Evolutionary conservation across 2,113 vertebrate genomes (phyloP).

Genomic region (Solenodon paradoxus): DNA sequence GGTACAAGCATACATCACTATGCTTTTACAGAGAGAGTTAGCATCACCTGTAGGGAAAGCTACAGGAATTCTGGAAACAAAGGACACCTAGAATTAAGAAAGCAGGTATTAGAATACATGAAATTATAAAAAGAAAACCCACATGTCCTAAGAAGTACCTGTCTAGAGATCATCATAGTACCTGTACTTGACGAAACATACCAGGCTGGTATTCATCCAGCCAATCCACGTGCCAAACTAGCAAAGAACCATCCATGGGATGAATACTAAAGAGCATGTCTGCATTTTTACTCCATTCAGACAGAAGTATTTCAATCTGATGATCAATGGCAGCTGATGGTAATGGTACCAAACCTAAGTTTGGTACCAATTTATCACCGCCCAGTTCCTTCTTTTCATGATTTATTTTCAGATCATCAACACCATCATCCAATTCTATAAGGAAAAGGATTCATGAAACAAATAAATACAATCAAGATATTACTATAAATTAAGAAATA

Average conservation of each 20-base stretch:
- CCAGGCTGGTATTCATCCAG: constrained; percentile 98
- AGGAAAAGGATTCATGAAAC: constrained; percentile 40
- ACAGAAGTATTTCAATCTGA: constrained; percentile 92
- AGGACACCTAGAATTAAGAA: constrained; percentile 90
- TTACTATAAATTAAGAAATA: not conserved
- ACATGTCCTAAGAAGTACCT: not conserved
- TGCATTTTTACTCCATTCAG: constrained; percentile 96
- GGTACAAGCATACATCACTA: constrained; percentile 98
- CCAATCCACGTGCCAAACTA: constrained; percentile 98
- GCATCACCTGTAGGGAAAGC: constrained; percentile 97
- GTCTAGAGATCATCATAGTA: constrained; percentile 72
- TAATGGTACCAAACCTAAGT: constrained; percentile 78
- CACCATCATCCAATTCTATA: constrained; percentile 78
- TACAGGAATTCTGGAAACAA: constrained; percentile 98
- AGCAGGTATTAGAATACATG: constrained; percentile 4
- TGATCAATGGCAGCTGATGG: constrained; percentile 91
- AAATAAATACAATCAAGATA: constrained; percentile 38
- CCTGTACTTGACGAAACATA: constrained; percentile 99
- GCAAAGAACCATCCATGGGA: constrained; percentile 95
- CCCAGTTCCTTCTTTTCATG: constrained; percentile 80
- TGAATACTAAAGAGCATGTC: constrained; percentile 99
- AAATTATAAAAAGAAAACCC: constrained; percentile 18
- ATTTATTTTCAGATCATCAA: constrained; percentile 79
- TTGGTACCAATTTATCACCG: constrained; percentile 77
- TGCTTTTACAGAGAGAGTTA: constrained; percentile 95